A percentile compares a stretch with the other conserved stretches of the same genome.
phyloP scores from a whole-genome alignment of 1,140 invertebrate genomes.

The Orius insidiosus region DNA sequence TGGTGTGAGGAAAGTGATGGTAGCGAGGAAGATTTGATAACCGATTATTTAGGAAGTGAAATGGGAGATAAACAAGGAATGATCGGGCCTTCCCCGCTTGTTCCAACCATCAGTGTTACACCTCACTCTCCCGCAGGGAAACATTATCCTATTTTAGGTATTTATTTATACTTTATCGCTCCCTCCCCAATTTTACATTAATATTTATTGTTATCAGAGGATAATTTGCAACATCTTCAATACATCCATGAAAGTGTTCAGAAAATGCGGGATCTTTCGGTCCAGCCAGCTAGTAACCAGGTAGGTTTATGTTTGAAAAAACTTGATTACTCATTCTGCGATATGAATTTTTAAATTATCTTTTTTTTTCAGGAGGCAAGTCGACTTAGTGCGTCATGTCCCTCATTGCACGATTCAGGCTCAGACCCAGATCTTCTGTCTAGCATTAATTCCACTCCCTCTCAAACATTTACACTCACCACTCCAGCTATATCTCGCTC shows the following conservation, averaged over 20 bases:
- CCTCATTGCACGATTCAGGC: constrained; percentile 37
- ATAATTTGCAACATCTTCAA: constrained; percentile 55
- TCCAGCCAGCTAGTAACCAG: constrained; percentile 21
- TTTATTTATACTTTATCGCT: constrained; percentile 1
- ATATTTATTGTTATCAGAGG: constrained; percentile 34
- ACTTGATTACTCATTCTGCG: too few species aligned
- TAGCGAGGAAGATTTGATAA: constrained; percentile 35
- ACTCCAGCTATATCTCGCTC: constrained; percentile 20
- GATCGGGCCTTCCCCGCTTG: constrained; percentile 30
- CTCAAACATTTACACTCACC: constrained; percentile 23
- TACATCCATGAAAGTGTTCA: constrained; percentile 56
- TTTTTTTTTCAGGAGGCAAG: constrained; percentile 19
- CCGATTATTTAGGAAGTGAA: constrained; percentile 32
- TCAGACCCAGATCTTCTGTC: constrained; percentile 31
- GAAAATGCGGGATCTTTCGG: constrained; percentile 47
- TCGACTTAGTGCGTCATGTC: constrained; percentile 55
- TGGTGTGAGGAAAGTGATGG: too few species aligned
- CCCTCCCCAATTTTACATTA: too few species aligned
- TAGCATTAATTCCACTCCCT: constrained; percentile 31
- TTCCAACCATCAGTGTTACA: constrained; percentile 71
- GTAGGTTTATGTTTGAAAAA: too few species aligned
- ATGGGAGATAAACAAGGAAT: constrained; percentile 20
- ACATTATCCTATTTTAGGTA: constrained; percentile 41
- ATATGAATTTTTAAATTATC: not conserved
- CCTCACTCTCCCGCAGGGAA: constrained; percentile 57